A percentile compares a stretch with the other conserved stretches of the same genome.
phyloP scores from a whole-genome alignment of 2,888 invertebrate species.

The Chrysolina americana region DNA sequence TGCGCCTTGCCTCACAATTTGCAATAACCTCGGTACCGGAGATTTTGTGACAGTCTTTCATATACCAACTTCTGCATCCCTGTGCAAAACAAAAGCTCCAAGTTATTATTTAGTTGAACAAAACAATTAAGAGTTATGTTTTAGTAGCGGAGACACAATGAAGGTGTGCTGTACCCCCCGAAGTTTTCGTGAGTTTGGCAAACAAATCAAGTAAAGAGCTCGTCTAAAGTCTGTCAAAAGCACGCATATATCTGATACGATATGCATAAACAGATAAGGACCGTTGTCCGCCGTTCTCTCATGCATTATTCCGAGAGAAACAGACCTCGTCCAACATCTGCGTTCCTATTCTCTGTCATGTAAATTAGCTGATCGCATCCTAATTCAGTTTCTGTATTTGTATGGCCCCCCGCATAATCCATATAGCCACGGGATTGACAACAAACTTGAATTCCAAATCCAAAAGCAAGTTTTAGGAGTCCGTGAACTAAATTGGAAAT shows the following conservation, averaged over 20 bases:
- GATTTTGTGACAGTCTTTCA: slow-evolving; percentile 5
- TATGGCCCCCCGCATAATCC: slow-evolving; percentile 58
- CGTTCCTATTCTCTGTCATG: slow-evolving; percentile 57
- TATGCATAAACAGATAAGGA: slow-evolving; percentile 63
- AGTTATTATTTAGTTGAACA: slow-evolving; percentile 40
- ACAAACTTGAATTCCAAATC: slow-evolving; percentile 37
- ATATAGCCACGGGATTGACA: slow-evolving; percentile 43
- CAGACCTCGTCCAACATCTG: slow-evolving; percentile 56
- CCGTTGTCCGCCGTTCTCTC: slow-evolving; percentile 64
- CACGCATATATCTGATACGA: slow-evolving; percentile 63
- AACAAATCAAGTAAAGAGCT: slow-evolving; percentile 58
- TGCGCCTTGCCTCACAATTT: too few species aligned
- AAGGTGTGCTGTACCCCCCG: slow-evolving; percentile 44
- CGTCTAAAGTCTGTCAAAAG: slow-evolving; percentile 59
- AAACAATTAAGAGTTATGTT: slow-evolving; percentile 40
- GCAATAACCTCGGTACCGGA: neutral
- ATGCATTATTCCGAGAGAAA: slow-evolving; percentile 66
- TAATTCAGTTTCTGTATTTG: slow-evolving; percentile 62
- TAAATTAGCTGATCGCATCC: slow-evolving; percentile 60
- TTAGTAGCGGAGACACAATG: slow-evolving; percentile 42
- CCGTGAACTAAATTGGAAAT: slow-evolving; percentile 33
- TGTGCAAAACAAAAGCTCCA: slow-evolving; percentile 33
- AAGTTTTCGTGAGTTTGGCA: slow-evolving; percentile 51
- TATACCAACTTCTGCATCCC: slow-evolving; percentile 13
- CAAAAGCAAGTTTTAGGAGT: slow-evolving; percentile 42